These are phyloP conservation scores for Portevinia maculata DNA, from an alignment of 2,888 invertebrate genomes.

Conservation along the genomic window DNA sequence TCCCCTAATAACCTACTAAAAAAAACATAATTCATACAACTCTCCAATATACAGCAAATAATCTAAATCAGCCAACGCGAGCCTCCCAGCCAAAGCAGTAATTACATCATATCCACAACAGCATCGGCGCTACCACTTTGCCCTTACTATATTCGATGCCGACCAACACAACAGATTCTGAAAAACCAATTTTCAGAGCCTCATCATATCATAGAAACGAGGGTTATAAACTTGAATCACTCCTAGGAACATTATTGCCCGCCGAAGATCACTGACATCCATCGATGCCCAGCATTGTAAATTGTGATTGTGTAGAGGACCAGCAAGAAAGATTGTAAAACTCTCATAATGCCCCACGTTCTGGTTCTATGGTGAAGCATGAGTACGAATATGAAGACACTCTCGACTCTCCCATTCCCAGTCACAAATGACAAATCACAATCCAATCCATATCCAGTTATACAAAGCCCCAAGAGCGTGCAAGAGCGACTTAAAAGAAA, in stretches of 20 bases:
- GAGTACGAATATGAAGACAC: background rate
- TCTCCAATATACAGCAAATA: too few species aligned
- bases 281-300: constrained; percentile 19
- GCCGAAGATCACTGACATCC: constrained; percentile 69
- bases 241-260: constrained; percentile 65
- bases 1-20: too few species aligned
- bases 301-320: background rate
- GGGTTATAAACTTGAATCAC: constrained; percentile 74
- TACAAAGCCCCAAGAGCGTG: constrained; percentile 49
- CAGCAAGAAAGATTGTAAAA: constrained; percentile 1
- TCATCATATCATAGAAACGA: constrained; percentile 65
- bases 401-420: constrained; percentile 13
- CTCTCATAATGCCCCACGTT: constrained; percentile 8
- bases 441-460: too few species aligned
- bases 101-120: constrained; percentile 60
- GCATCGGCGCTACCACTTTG: constrained; percentile 4
- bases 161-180: background rate
- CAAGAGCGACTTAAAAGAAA: background rate
- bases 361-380: background rate
- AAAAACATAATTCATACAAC: too few species aligned
- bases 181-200: constrained; percentile 44
- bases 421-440: too few species aligned
- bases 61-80: background rate
- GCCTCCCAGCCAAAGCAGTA: constrained; percentile 12
- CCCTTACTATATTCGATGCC: background rate